Evolutionary conservation across 2,797 vertebrate species (phyloP), one percentile per base, ranked within the genome.

Genomic region (Ctenochaetus hawaiiensis): DNA sequence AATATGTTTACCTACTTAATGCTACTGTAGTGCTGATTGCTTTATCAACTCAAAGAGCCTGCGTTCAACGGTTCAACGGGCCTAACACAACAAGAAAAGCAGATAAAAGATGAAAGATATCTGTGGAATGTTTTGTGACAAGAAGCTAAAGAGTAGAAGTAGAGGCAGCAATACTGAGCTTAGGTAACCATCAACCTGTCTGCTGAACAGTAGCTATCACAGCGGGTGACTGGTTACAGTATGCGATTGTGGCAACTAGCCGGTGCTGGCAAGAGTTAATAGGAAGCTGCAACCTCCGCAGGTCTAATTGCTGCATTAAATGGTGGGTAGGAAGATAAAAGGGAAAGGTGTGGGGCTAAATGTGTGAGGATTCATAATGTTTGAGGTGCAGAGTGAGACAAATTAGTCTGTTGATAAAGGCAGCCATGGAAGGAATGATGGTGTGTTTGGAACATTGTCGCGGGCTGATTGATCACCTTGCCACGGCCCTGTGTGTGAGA

Each of bases 381-480:
- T 90, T 89, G 81, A 91, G 89, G 87, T 82, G 81, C 72, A 80
- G 79, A 74, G 48, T 69, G 83, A 93, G 91, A 93, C 90, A 94
- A 93, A 95, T 93, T 88, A 88, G 91, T 82, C 87, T 87, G 91
- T 91, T 93, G 93, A 94, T 90, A 90, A 89, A 88, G 72, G 81
- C 70, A 78, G 72, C 82, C 77, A 72, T 76, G 73, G 75, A 82
- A 73, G 82, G 87, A 89, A 80, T 23, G 80, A 85, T 71, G 67
- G 82, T 74, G 90, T 86, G 84, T 91, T 89, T 85, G 83, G 77
- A 87, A 85, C 73, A 73, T 67, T 67, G 89, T 80, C 76, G 57
- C 62, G 23, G 74, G 43, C 78, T 93, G 91, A 94, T 90, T 83
- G 90, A 95, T 94, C 83, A 90, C 89, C 81, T 72, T 49, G 54